A percentile compares a stretch with the other conserved stretches of the same genome.
phyloP scores from a whole-genome alignment of 2,888 invertebrate genomes.

The Synergus itoensis region DNA sequence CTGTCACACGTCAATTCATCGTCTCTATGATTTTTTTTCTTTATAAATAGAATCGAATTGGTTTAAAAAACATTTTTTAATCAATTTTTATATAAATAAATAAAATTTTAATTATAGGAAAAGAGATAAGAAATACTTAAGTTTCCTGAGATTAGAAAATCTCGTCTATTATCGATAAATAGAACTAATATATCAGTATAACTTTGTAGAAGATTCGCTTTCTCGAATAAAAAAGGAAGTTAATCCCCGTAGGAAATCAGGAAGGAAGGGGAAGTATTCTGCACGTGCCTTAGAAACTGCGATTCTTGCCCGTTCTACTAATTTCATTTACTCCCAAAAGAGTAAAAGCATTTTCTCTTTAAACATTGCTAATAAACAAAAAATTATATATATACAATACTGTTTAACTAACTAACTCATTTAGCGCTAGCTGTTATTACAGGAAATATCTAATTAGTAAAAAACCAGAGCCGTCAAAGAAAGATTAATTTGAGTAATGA shows the following conservation, averaged over 20 bases:
- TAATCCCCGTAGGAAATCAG: constrained; percentile 33
- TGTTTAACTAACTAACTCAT: background rate
- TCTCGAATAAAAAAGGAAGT: background rate
- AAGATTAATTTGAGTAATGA: no score
- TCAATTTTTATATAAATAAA: no score
- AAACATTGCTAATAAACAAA: background rate
- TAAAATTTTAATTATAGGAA: background rate
- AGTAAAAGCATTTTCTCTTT: background rate
- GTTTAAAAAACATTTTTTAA: no score
- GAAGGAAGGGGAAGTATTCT: constrained; percentile 8
- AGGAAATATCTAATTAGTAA: constrained; percentile 6
- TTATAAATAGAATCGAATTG: no score
- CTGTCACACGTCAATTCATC: no score
- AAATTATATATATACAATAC: background rate
- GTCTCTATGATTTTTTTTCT: no score
- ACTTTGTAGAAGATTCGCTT: constrained; percentile 9
- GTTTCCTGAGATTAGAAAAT: background rate
- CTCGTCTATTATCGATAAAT: constrained; percentile 1
- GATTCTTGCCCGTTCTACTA: constrained; percentile 10
- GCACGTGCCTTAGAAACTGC: constrained; percentile 19
- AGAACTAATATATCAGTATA: background rate
- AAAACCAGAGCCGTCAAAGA: background rate
- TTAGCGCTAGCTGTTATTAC: no score
- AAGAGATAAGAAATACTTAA: no score
- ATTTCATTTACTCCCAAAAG: constrained; percentile 7